Evolutionary conservation across 2,888 invertebrate species (phyloP).

Genomic region (Pseudococcus jackbeardsleyi): DNA sequence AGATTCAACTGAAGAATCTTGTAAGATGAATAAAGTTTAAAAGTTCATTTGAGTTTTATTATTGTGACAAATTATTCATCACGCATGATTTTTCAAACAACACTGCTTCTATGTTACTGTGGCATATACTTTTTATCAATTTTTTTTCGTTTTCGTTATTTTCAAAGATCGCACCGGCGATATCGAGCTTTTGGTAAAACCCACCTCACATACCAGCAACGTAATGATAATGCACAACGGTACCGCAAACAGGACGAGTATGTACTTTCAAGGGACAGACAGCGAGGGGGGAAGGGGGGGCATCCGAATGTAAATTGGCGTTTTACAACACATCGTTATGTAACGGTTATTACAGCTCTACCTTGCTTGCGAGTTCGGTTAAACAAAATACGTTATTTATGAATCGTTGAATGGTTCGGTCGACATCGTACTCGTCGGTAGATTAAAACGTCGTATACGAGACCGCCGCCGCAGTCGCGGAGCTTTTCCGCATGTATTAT

Average conservation of each 20-base stretch:
- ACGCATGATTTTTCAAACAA: too few relatives aligned
- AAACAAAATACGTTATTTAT: neutral
- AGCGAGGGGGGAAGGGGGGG: too few relatives aligned
- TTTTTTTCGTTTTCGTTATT: too few relatives aligned
- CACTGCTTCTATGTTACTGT: too few relatives aligned
- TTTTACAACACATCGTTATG: slow-evolving; percentile 2
- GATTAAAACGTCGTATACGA: slow-evolving; percentile 16
- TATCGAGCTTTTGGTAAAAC: neutral
- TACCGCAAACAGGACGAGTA: neutral
- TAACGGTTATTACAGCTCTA: neutral
- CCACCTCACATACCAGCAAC: neutral
- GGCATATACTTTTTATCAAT: too few relatives aligned
- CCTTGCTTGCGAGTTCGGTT: neutral
- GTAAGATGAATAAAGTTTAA: too few relatives aligned
- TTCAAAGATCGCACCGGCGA: neutral
- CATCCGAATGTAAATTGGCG: neutral
- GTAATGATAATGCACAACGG: neutral
- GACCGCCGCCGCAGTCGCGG: neutral
- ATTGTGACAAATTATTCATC: too few relatives aligned
- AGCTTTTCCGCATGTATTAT: neutral
- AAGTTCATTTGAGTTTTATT: too few relatives aligned
- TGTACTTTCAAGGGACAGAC: neutral
- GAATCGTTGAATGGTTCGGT: slow-evolving; percentile 4
- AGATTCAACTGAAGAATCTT: too few relatives aligned
- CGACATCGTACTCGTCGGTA: neutral